A percentile compares a stretch with the other conserved stretches of the same genome.
Conservation (phyloP, 2,888 invertebrate species). For the Diaprepes abbreviatus region DNA sequence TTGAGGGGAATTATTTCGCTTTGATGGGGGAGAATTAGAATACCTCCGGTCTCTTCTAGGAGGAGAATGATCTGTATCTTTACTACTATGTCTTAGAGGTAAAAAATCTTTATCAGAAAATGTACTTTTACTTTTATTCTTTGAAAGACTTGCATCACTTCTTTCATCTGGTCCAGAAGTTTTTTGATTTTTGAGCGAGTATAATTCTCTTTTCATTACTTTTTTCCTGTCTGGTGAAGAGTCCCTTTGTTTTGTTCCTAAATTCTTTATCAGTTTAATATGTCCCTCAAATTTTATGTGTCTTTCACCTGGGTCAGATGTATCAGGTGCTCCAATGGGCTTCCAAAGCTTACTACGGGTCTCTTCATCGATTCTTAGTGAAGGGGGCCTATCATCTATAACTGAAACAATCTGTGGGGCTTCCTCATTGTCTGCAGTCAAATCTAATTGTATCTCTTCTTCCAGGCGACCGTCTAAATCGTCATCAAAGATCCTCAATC, state of each 20-base stretch:
- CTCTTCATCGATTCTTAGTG: slow-evolving; percentile 68
- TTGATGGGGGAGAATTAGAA: neutral
- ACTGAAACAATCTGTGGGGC: slow-evolving; percentile 92
- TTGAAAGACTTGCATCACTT: neutral
- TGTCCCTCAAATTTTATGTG: slow-evolving; percentile 38
- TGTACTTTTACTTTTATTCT: neutral
- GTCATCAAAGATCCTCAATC: slow-evolving; percentile 89
- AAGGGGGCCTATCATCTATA: slow-evolving; percentile 84
- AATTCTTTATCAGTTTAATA: slow-evolving; percentile 47
- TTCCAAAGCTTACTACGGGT: slow-evolving; percentile 63
- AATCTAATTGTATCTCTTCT: slow-evolving; percentile 77
- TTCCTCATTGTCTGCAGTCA: slow-evolving; percentile 85
- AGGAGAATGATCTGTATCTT: slow-evolving; percentile 37
- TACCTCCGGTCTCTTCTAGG: slow-evolving; percentile 47
- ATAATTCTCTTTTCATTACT: neutral
- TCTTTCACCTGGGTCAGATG: slow-evolving; percentile 12
- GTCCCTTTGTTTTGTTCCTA: neutral
- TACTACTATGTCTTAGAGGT: neutral
- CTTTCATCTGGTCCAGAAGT: neutral
- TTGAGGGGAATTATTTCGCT: too few relatives aligned
- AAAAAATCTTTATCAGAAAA: neutral
- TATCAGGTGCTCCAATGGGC: slow-evolving; percentile 57
- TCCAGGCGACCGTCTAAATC: slow-evolving; percentile 76
- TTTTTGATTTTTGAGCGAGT: neutral
- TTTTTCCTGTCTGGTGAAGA: slow-evolving; percentile 1